Conservation (phyloP, 2,888 invertebrate species). For the Ypsolopha scabrella region DNA sequence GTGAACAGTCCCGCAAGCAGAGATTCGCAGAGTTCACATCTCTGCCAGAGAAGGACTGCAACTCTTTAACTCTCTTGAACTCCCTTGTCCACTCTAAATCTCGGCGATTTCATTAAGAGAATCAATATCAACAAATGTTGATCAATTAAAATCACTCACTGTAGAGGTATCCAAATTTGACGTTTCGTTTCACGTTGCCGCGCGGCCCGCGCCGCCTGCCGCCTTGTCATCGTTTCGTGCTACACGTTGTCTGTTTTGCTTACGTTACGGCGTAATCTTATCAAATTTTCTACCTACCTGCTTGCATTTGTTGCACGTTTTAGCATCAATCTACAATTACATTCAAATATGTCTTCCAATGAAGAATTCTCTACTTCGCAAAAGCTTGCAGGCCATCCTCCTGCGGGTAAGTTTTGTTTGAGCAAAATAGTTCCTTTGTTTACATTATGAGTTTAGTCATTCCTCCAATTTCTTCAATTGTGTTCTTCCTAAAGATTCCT, state of each 20-base stretch:
- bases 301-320: conserved; percentile 13
- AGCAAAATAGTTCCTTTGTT: not conserved
- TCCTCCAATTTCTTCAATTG: not conserved
- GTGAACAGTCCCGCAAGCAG: too few species aligned
- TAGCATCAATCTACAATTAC: not conserved
- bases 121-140: too few species aligned
- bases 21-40: too few species aligned
- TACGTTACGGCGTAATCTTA: conserved; percentile 18
- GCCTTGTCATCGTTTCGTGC: conserved; percentile 18
- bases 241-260: conserved; percentile 37
- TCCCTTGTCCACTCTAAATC: too few species aligned
- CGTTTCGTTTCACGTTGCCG: conserved; percentile 13
- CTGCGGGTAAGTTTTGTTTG: conserved; percentile 77
- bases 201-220: not conserved
- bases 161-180: conserved; percentile 11
- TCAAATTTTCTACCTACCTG: conserved; percentile 18
- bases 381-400: conserved; percentile 89
- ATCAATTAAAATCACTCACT: too few species aligned
- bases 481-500: too few species aligned
- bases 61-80: too few species aligned
- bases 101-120: too few species aligned
- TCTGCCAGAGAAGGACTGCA: too few species aligned
- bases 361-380: conserved; percentile 67
- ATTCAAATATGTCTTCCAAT: conserved; percentile 30
- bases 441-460: not conserved